Base-by-base conservation (phyloP, 37 sponge, comb jelly and placozoan species). In the Ephydatia muelleri region DNA sequence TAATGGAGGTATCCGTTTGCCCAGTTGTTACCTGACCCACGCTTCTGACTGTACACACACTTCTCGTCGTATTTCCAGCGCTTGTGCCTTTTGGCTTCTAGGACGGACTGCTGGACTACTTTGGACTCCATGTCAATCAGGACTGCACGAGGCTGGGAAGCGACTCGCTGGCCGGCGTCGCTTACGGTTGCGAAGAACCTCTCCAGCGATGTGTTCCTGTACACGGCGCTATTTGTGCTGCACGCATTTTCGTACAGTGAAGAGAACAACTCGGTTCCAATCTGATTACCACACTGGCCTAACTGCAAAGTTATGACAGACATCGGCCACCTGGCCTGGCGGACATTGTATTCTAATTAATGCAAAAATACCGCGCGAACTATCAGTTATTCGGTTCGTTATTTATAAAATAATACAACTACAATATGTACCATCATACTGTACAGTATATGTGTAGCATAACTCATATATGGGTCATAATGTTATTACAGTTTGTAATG, bases 11-110 rank as follows among this genome's bases (percentile, higher is more conserved):
- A 96, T 1, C 97, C 97, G 73, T 85, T 87, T 0, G 94, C 97
- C 97, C 97, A 96, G 84, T 96, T 96, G 68, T 96, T 96, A 6
- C 97, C 97, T 32, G 97, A 91, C 25, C 97, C 97, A 35, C 78
- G 76, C 37, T 84, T 85, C 39, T 86, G 86, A 39, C 72, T 80
- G 77, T 88, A 84, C 25, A 85, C 78, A 43, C 86, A 91, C 26
- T 33, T 72, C 0, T 75, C 23, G 68, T 94, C 85, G 74, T 86
- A 94, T 28, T 34, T 14, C 89, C 92, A 90, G 6, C 16, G 39
- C 43, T 71, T 57, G 32, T 25, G 40, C 32, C 68, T 79, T 43
- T 72, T 80, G 2, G 86, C 88, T 31, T 79, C 78, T 39, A 76
- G 6, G 30, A 91, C 29, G 2, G 88, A 77, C n/a, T 86, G 82